Conservation (phyloP, 2,113 vertebrate genomes). For the Hyaena hyaena region DNA sequence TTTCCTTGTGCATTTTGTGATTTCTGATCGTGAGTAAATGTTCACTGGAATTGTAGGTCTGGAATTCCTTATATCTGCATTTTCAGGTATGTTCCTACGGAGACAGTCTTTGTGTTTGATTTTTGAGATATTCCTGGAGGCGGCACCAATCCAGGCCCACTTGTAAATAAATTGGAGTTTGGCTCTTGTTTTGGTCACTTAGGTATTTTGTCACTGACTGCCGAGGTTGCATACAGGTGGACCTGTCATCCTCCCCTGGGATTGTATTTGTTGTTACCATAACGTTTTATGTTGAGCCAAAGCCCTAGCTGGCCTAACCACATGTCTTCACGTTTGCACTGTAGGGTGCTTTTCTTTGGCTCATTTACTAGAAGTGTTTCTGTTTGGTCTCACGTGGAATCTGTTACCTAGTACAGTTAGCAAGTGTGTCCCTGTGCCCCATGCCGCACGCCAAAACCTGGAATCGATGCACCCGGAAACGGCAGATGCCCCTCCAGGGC, state of each 20-base stretch:
- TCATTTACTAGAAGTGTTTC: background rate
- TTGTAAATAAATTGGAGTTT: background rate
- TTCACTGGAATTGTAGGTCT: background rate
- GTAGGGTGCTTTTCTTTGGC: background rate
- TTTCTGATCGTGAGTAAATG: background rate
- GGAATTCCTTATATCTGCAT: background rate
- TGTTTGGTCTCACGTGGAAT: background rate
- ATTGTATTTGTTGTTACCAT: background rate
- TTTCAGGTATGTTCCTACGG: background rate
- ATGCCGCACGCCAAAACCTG: background rate
- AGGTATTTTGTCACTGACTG: background rate
- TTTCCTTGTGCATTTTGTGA: background rate
- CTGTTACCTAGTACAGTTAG: background rate
- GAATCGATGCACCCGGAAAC: background rate
- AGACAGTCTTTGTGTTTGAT: background rate
- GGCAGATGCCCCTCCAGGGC: background rate
- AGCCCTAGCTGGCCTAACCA: background rate
- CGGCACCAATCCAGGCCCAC: too few species aligned
- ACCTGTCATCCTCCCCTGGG: background rate
- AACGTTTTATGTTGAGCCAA: background rate
- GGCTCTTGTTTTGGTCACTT: background rate
- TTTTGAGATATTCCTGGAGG: background rate
- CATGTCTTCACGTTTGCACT: rapidly evolving
- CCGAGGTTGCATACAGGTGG: background rate
- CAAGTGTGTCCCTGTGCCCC: background rate